phyloP scores from a whole-genome alignment of 2,888 invertebrate genomes.

The Phortica okadai region DNA sequence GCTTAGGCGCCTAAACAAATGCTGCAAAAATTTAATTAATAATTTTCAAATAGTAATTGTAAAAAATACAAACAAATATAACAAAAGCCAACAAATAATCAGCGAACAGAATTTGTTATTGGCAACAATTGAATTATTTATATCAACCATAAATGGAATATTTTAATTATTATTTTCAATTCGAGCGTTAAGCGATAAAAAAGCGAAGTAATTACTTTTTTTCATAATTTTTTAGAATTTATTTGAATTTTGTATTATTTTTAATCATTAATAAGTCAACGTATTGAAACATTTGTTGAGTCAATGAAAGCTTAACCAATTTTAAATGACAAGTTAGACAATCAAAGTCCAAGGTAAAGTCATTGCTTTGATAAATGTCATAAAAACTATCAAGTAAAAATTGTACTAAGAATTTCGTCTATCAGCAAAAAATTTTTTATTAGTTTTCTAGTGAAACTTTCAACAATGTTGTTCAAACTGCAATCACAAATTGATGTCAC shows the following conservation, averaged over 20 bases:
- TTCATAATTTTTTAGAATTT: neutral
- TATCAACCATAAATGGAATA: constrained; percentile 44
- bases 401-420: too few species aligned
- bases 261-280: neutral
- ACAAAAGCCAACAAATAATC: neutral
- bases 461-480: too few species aligned
- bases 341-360: too few species aligned
- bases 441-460: too few species aligned
- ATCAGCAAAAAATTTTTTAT: too few species aligned
- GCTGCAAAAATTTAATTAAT: constrained; percentile 14
- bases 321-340: too few species aligned
- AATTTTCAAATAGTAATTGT: neutral
- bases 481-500: too few species aligned
- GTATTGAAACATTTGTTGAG: too few species aligned
- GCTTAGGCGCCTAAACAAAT: constrained; percentile 8
- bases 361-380: too few species aligned
- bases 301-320: too few species aligned
- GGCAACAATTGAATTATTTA: constrained; percentile 37
- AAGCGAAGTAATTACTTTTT: neutral
- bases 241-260: neutral
- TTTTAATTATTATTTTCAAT: constrained; percentile 45
- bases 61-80: neutral
- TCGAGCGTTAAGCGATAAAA: constrained; percentile 22
- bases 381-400: too few species aligned
- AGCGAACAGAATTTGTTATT: constrained; percentile 3